Evolutionary conservation across 2,888 invertebrate species (phyloP).

Genomic region (Iphiclides podalirius): DNA sequence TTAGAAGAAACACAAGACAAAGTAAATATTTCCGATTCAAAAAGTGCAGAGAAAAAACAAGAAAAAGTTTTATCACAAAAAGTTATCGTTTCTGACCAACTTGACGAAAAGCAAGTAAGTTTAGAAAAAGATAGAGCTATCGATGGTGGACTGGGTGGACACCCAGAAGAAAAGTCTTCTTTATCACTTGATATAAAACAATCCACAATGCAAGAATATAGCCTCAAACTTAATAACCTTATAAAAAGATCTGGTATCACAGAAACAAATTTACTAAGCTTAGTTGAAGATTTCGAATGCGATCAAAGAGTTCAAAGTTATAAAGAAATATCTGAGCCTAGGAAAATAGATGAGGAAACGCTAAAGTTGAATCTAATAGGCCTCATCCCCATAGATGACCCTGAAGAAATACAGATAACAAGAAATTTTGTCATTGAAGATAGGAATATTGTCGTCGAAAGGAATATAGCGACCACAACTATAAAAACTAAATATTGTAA

Average conservation of each 20-base stretch:
- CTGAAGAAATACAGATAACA: conserved; percentile 31
- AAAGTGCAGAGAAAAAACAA: conserved; percentile 9
- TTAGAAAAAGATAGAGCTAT: conserved; percentile 49
- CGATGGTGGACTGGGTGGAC: conserved; percentile 36
- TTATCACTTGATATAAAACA: conserved; percentile 5
- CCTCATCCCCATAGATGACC: conserved; percentile 28
- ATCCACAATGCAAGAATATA: conserved; percentile 18
- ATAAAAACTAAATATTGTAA: conserved; percentile 48
- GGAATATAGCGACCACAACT: conserved; percentile 56
- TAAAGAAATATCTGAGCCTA: conserved; percentile 14
- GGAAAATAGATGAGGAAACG: conserved; percentile 25
- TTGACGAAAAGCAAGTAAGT: conserved; percentile 66
- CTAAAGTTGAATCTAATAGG: conserved; percentile 25
- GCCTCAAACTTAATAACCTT: conserved; percentile 25
- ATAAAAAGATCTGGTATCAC: conserved; percentile 25
- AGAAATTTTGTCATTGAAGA: conserved; percentile 29
- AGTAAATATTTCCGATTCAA: conserved; percentile 7
- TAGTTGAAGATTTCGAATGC: conserved; percentile 6
- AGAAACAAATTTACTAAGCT: not conserved
- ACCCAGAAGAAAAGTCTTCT: not conserved
- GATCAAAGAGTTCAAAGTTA: not conserved
- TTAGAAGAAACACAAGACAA: conserved; percentile 23
- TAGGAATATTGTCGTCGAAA: conserved; percentile 24
- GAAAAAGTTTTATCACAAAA: conserved; percentile 16
- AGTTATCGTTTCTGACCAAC: conserved; percentile 53